Evolutionary conservation across 2,797 vertebrate genomes (phyloP), one percentile per base, ranked within the genome.

Genomic region (Dipus sagitta): DNA sequence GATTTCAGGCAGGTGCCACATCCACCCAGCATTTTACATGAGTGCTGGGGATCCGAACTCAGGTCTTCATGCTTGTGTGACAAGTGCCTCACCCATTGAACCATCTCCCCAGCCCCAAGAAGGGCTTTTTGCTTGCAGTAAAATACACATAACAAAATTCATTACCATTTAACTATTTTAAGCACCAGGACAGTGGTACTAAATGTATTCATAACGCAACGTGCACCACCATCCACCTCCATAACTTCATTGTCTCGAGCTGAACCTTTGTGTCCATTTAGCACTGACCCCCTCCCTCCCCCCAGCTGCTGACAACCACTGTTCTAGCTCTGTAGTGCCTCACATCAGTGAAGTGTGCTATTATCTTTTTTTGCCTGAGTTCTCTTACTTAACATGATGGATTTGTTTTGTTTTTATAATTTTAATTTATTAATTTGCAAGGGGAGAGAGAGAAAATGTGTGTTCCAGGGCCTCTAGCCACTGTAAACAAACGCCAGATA

Each of bases 171-270:
- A 67, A 52, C n/a, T 14, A 0, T 47, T 62, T 75, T 77, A 71
- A 71, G 7, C 8, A n/a, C 24, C 74, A 47, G 72, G 11, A 18
- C 26, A 52, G 14, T 76, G 47, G 28, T 17, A 7, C 64, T 10
- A 76, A 18, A 28, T 34, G 1, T 28, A 30, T 12, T 2, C 2
- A 12, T 20, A 28, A 1, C 28, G 0, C 62, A 21, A 3, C 5
- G n/a, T 1, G 15, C 34, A 28, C 77, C 71, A 4, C 15, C 20
- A 3, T 23, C 65, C 18, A 2, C 54, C 67, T 71, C 81, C 60
- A 10, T 26, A 54, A 32, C 18, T 0, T 64, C 62, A 64, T 23
- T 52, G 67, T 54, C 24, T 82, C 54, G 83, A 75, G 62, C 10
- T 0, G 72, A 21, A 75, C 28, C 54, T 54, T 12, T 54, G 15